Evolutionary conservation across 1,140 invertebrate genomes (phyloP).

Genomic region (Odontomachus brunneus): DNA sequence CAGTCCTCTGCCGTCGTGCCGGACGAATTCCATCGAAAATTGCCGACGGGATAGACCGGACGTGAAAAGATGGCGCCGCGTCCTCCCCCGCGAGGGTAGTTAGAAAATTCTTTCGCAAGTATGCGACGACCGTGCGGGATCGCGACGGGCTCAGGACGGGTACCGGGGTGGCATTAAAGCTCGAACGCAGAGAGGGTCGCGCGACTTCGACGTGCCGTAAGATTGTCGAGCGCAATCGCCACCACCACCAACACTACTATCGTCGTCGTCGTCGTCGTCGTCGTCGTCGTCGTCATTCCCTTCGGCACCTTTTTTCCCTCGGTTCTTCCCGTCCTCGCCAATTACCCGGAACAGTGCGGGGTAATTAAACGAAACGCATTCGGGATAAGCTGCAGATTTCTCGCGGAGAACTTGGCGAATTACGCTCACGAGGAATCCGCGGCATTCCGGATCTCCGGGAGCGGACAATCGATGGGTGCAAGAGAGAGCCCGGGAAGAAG

Average conservation of each 20-base stretch:
- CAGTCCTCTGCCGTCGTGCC: neutral
- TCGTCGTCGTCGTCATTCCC: neutral
- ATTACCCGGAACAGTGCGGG: conserved; percentile 39
- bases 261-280: too few relatives aligned
- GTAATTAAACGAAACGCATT: conserved; percentile 67
- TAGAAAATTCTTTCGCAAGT: conserved; percentile 66
- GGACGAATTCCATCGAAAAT: conserved; percentile 64
- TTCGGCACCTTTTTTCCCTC: neutral
- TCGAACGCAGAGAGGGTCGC: conserved; percentile 6
- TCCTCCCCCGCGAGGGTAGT: conserved; percentile 33
- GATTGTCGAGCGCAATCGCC: neutral
- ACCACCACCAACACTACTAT: neutral
- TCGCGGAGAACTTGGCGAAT: conserved; percentile 32
- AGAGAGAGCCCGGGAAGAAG: neutral
- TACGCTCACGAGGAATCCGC: conserved; percentile 38
- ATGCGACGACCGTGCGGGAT: conserved; percentile 47
- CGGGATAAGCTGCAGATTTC: conserved; percentile 51
- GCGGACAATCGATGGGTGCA: neutral
- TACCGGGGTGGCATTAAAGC: conserved; percentile 16
- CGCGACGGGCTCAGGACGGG: neutral
- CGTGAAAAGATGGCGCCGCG: conserved; percentile 58
- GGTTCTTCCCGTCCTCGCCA: neutral
- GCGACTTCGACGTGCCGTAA: conserved; percentile 39
- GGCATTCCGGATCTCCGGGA: conserved; percentile 5
- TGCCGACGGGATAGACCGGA: conserved; percentile 18